Evolutionary conservation across 1,140 invertebrate genomes (phyloP).

Genomic region (Drosophila kepulauana): DNA sequence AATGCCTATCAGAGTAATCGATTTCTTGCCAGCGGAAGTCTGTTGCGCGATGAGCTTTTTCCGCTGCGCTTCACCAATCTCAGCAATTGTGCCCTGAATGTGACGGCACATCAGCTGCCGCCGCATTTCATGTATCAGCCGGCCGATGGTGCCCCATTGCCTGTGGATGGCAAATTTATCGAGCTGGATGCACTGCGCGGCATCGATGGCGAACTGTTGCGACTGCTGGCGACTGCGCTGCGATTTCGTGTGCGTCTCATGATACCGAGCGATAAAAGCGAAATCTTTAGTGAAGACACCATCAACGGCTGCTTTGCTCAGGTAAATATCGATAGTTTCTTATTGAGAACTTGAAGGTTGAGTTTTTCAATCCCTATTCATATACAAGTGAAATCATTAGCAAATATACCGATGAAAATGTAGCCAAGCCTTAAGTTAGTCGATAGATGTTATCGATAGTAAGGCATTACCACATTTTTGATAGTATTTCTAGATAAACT

Average conservation of each 20-base stretch:
- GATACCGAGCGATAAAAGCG: conserved; percentile 44
- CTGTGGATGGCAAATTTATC: not conserved
- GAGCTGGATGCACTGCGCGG: conserved; percentile 26
- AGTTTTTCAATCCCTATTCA: not conserved
- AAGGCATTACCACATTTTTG: no score
- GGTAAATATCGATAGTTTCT: conserved; percentile 21
- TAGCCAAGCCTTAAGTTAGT: no score
- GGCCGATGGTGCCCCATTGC: not conserved
- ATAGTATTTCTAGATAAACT: no score
- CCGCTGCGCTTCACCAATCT: conserved; percentile 36
- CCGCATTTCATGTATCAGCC: conserved; percentile 57
- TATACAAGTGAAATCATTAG: no score
- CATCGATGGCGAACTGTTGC: conserved; percentile 66
- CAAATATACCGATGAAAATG: no score
- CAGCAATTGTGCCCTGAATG: conserved; percentile 42
- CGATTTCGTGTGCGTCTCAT: conserved; percentile 38
- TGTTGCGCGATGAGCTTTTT: conserved; percentile 36
- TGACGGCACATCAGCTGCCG: conserved; percentile 55
- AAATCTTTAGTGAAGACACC: conserved; percentile 50
- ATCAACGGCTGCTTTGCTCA: conserved; percentile 61
- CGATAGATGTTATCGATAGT: no score
- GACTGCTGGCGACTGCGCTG: conserved; percentile 49
- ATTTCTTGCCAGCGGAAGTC: conserved; percentile 12
- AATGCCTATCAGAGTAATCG: conserved; percentile 32
- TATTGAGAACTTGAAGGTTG: not conserved